phyloP scores from a whole-genome alignment of 2,113 vertebrate species.

The Felis chaus region DNA sequence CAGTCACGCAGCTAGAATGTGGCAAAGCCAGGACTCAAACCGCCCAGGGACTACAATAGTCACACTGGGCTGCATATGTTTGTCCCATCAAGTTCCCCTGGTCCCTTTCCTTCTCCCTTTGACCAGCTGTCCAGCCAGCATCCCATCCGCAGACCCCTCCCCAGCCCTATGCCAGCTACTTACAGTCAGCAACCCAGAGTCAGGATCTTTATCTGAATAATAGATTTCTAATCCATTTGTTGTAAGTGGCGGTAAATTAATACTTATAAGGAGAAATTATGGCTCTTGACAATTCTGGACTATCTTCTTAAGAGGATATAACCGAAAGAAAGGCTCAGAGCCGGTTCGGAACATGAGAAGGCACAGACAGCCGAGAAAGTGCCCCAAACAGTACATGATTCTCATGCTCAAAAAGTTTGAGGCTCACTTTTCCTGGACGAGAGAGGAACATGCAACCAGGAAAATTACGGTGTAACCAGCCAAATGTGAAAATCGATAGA shows the following conservation, averaged over 20 bases:
- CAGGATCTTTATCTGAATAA: neutral
- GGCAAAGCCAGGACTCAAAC: neutral
- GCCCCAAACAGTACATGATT: neutral
- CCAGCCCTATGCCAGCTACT: neutral
- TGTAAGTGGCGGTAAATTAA: neutral
- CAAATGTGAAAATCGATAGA: neutral
- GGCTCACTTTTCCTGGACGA: neutral
- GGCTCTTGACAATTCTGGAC: neutral
- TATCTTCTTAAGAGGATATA: neutral
- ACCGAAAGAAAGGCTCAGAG: neutral
- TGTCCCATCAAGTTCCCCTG: neutral
- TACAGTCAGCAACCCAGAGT: neutral
- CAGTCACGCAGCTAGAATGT: neutral
- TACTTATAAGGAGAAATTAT: neutral
- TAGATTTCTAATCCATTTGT: neutral
- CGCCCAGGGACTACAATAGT: neutral
- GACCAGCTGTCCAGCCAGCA: neutral
- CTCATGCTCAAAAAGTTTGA: neutral
- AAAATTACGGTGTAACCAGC: neutral
- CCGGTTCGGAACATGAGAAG: neutral
- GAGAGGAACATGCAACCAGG: neutral
- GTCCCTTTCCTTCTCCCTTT: neutral
- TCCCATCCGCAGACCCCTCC: neutral
- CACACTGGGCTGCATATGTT: neutral
- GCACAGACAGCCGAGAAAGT: neutral